Base-by-base conservation (phyloP, 1,140 invertebrate genomes). In the Drosophila sproati region DNA sequence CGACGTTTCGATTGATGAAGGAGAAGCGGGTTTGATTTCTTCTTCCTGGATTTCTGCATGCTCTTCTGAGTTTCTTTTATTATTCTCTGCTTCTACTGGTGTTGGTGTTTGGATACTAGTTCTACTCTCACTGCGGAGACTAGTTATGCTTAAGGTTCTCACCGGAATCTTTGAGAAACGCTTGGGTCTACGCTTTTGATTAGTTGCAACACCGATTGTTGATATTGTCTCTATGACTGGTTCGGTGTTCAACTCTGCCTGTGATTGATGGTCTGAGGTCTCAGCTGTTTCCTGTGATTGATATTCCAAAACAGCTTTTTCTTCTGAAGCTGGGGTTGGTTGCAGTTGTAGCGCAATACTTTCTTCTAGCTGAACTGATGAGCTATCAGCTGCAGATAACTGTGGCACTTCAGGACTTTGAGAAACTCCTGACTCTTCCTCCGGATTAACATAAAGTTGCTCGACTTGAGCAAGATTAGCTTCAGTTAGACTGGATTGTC, bases 131-230 rank as follows among this genome's bases (percentile, higher is more conserved):
- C 79, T 80, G 28, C 75, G 78, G 7, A 89, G 67, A 51, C 75
- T 83, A 12, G 45, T 80, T 28, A 50, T 75, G 34, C 85, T 91
- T 3, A 67, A 29, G 1, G 89, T 83, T 69, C 89, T 73, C 0
- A 91, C 77, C 1, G 89, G 89, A 55, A 91, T 91, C 45, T 83
- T 91, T 0, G 89, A 91, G 31, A 83, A 60, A n/a, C 72, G 75
- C 5, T 76, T 91, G 0, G 64, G 63, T 52, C 61, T 82, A 2
- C 62, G 64, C 37, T 77, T 80, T 1, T 71, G 48, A 4, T 63
- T 62, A 7, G 8, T 5, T 1, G 31, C 6, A 6, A 32, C 4
- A 6, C 55, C 20, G 0, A n/a, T 60, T 12, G 20, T 62, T 5
- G 54, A 37, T 0, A 20, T 34, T 10, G n/a, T 2, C 5, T 47